These are phyloP conservation scores for Zaprionus lineosus DNA, from an alignment of 2,888 invertebrate species.

Conservation along the genomic window DNA sequence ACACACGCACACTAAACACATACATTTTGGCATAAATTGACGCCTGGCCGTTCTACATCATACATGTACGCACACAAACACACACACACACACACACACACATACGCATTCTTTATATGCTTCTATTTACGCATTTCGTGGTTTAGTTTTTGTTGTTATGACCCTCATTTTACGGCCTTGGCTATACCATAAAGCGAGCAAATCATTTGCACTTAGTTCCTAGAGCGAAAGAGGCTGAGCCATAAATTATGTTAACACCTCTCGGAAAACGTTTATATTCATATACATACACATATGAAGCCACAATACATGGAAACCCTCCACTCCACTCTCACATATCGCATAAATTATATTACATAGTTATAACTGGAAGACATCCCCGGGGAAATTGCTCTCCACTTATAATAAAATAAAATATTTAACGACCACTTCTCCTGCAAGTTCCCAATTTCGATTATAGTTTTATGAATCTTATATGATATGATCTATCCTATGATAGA, in stretches of 20 bases:
- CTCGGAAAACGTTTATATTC: constrained; percentile 35
- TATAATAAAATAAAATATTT: too few species aligned
- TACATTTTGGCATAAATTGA: constrained; percentile 59
- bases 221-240: constrained; percentile 28
- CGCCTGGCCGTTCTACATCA: constrained; percentile 67
- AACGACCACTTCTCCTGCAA: too few species aligned
- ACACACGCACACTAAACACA: constrained; percentile 9
- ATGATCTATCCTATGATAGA: too few species aligned
- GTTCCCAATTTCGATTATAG: too few species aligned
- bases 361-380: too few species aligned
- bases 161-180: constrained; percentile 55
- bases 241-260: constrained; percentile 67
- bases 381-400: too few species aligned
- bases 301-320: neutral
- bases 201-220: constrained; percentile 69
- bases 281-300: constrained; percentile 11
- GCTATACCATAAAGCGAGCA: constrained; percentile 52
- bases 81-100: constrained; percentile 40
- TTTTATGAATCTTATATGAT: too few species aligned
- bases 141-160: constrained; percentile 55
- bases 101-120: constrained; percentile 50
- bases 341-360: too few species aligned
- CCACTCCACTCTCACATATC: too few species aligned
- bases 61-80: constrained; percentile 35
- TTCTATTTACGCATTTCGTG: constrained; percentile 51